Percentiles rank a stretch among this genome's conserved stretches.
Evolutionary conservation across 2,113 vertebrate species (phyloP).

Genomic region (Cacatua alba): DNA sequence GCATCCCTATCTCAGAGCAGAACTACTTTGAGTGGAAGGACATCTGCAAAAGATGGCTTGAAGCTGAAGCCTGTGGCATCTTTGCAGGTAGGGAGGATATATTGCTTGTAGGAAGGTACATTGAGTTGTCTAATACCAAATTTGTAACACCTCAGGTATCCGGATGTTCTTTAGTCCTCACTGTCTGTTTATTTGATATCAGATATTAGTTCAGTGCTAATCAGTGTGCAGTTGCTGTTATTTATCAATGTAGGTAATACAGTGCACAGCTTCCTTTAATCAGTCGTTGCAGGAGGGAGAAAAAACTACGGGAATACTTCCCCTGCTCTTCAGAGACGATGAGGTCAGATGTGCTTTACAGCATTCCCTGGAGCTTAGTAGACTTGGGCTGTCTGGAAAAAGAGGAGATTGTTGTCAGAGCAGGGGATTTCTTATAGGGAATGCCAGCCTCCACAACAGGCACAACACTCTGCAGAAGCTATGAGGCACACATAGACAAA

Average conservation of each 20-base stretch:
- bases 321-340: neutral
- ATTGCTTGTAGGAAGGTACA: neutral
- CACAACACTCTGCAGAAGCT: neutral
- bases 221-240: neutral
- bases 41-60: neutral
- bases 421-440: neutral
- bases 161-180: neutral
- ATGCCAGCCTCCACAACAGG: neutral
- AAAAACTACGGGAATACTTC: neutral
- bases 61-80: neutral
- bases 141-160: neutral
- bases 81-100: neutral
- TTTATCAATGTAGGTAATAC: neutral
- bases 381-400: neutral
- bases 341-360: neutral
- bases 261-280: neutral
- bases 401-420: neutral
- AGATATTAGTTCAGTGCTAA: neutral
- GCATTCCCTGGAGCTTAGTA: neutral
- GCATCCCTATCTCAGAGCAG: neutral
- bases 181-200: neutral
- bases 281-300: neutral
- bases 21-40: neutral
- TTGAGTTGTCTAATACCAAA: neutral
- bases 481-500: neutral